Evolutionary conservation across 2,113 vertebrate species (phyloP).

Genomic region (Oreotrochilus melanogaster): DNA sequence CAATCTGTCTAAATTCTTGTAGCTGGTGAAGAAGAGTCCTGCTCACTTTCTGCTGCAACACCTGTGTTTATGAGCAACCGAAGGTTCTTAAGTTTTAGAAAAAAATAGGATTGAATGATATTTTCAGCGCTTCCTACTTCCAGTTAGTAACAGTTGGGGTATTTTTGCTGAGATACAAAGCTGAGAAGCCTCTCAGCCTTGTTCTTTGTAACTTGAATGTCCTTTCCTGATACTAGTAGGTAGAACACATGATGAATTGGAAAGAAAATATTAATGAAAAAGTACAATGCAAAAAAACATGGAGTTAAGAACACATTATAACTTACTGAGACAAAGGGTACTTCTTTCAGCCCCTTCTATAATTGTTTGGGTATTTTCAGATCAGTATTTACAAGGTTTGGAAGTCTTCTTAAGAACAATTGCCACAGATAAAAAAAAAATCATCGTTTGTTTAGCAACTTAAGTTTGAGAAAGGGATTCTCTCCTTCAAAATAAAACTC

Average conservation of each 20-base stretch:
- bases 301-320: not conserved
- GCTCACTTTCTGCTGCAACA: not conserved
- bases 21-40: not conserved
- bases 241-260: not conserved
- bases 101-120: not conserved
- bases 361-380: not conserved
- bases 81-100: not conserved
- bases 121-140: not conserved
- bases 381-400: not conserved
- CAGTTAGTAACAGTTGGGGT: not conserved
- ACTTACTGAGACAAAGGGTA: not conserved
- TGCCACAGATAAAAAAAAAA: not conserved
- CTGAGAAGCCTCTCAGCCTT: not conserved
- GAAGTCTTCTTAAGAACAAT: not conserved
- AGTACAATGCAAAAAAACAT: not conserved
- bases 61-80: not conserved
- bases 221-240: not conserved
- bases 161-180: not conserved
- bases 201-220: not conserved
- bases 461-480: not conserved
- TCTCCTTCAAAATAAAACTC: not conserved
- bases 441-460: not conserved
- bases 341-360: not conserved
- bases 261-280: not conserved
- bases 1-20: not conserved